These are phyloP conservation scores for Tapera naevia DNA, from an alignment of 2,797 vertebrate genomes.

Conservation along the genomic window DNA sequence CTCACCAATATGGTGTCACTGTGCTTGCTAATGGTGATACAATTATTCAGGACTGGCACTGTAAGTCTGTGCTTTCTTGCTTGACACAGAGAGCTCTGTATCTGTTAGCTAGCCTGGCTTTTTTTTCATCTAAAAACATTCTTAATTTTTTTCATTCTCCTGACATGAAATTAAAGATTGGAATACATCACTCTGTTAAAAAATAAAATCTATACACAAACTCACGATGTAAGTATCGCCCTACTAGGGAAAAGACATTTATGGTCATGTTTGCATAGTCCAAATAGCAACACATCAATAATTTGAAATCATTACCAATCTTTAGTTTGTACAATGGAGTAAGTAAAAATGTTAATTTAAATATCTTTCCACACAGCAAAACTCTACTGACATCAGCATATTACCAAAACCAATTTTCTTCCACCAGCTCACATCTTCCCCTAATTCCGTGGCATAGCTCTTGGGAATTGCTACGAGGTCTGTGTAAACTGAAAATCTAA, in stretches of 20 bases:
- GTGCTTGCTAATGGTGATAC: background rate
- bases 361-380: constrained; percentile 80
- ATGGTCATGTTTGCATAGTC: constrained; percentile 44
- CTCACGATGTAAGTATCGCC: constrained; percentile 33
- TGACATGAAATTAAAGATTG: background rate
- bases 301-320: constrained; percentile 71
- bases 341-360: constrained; percentile 77
- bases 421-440: constrained; percentile 98
- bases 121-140: background rate
- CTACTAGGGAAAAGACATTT: constrained; percentile 57
- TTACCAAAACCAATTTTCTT: constrained; percentile 98
- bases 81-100: background rate
- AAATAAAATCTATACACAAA: background rate
- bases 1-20: background rate
- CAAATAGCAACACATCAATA: constrained; percentile 62
- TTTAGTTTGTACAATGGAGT: constrained; percentile 72
- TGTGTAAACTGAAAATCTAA: constrained; percentile 95
- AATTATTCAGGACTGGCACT: background rate
- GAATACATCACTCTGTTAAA: background rate
- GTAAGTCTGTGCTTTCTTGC: background rate
- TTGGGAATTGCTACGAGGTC: constrained; percentile 94
- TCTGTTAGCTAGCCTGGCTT: background rate
- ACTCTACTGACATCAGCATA: constrained; percentile 92
- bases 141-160: background rate
- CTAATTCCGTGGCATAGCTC: constrained; percentile 95